These are phyloP conservation scores for Lasioglossum marginatum DNA, from an alignment of 2,888 invertebrate species.

Conservation along the genomic window DNA sequence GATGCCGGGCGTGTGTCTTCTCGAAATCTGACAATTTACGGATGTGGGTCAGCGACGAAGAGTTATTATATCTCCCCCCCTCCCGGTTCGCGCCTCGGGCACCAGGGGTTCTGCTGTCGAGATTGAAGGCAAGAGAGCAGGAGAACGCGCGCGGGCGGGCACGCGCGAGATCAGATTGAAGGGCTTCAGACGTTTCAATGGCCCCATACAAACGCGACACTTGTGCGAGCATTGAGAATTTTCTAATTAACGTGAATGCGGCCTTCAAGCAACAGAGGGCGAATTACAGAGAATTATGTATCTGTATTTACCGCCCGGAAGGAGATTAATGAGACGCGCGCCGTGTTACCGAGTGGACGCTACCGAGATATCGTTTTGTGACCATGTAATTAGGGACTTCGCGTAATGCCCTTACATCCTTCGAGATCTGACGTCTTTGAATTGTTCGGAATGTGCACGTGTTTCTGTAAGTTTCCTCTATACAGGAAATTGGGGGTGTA, in stretches of 20 bases:
- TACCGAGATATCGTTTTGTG: background rate
- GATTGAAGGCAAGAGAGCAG: slow-evolving; percentile 2
- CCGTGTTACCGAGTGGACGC: background rate
- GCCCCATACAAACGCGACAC: slow-evolving; percentile 2
- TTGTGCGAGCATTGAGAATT: slow-evolving; percentile 13
- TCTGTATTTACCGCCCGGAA: background rate
- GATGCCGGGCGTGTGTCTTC: background rate
- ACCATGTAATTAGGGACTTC: background rate
- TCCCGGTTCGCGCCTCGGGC: background rate
- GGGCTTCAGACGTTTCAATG: slow-evolving; percentile 9
- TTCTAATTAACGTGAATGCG: slow-evolving; percentile 16
- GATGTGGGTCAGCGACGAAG: background rate
- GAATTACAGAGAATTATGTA: background rate
- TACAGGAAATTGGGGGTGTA: background rate
- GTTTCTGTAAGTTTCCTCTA: background rate
- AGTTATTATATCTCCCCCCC: background rate
- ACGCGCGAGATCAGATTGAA: slow-evolving; percentile 13
- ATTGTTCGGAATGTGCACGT: background rate
- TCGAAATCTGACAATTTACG: slow-evolving; percentile 13
- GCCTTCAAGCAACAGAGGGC: slow-evolving; percentile 1
- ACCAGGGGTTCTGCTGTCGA: background rate
- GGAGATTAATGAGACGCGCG: background rate
- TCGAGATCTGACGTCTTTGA: background rate
- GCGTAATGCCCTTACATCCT: background rate
- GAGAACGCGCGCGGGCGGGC: background rate